phyloP scores from a whole-genome alignment of 2,888 invertebrate species.

The Eristalis arbustorum region DNA sequence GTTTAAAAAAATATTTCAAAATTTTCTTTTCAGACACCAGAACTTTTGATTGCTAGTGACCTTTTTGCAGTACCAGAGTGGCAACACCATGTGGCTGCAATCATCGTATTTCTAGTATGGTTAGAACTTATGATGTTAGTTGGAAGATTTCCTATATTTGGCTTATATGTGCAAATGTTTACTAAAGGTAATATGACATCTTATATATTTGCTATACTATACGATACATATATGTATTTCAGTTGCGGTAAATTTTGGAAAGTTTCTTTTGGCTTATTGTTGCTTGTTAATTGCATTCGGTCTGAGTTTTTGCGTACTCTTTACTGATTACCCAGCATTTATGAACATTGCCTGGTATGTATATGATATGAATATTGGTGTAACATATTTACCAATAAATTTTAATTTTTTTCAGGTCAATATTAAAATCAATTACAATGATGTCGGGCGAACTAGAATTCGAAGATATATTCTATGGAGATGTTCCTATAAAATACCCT shows the following conservation, averaged over 20 bases:
- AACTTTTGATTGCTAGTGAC: constrained; percentile 75
- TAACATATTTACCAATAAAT: too few species aligned
- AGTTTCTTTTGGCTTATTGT: constrained; percentile 89
- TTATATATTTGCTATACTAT: not conserved
- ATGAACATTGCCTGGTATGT: constrained; percentile 81
- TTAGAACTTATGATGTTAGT: constrained; percentile 92
- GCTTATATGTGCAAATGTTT: constrained; percentile 93
- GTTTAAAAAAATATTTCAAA: not conserved
- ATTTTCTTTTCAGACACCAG: constrained; percentile 75
- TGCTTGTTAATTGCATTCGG: constrained; percentile 91
- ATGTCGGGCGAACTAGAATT: constrained; percentile 94
- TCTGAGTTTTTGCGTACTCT: constrained; percentile 90
- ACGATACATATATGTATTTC: too few species aligned
- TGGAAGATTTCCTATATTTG: constrained; percentile 92
- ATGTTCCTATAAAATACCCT: constrained; percentile 83
- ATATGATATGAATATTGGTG: too few species aligned
- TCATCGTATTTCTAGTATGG: constrained; percentile 91
- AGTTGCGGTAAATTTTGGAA: constrained; percentile 91
- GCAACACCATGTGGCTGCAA: constrained; percentile 90
- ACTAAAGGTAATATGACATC: constrained; percentile 82
- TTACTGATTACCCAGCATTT: constrained; percentile 88
- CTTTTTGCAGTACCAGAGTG: constrained; percentile 81
- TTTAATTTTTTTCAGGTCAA: constrained; percentile 72
- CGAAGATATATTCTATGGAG: constrained; percentile 89
- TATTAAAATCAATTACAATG: constrained; percentile 92